Evolutionary conservation across 2,888 invertebrate genomes (phyloP), one percentile per base, ranked within the genome.

Genomic region (Odontocerum albicorne): DNA sequence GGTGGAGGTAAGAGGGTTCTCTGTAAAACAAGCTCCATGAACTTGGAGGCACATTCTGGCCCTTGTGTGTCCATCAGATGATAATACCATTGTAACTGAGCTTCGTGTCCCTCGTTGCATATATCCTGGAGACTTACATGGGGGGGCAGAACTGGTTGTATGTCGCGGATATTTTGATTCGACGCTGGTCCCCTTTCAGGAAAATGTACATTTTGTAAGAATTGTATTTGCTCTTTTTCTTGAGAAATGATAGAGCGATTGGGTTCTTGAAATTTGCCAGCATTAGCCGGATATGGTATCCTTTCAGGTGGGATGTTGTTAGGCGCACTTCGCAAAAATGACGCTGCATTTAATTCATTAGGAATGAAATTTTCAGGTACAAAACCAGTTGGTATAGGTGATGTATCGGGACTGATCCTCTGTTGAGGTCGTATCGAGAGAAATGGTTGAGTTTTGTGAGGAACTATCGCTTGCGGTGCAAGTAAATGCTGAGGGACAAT

Each of bases 151-250:
- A 83, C 32, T 39, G 62, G 38, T 55, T 56, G 55, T 47, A 55
- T 64, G 65, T 32, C 64, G 59, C 49, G 66, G 65, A 62, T 65
- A 65, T 55, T 60, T 57, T 57, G 50, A 35, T 52, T 46, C 19
- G 55, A 17, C n/a, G 62, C 57, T 20, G 65, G 64, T 12, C 43
- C 45, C 22, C 68, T 67, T 65, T 77, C 75, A 0, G 78, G 77
- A 61, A 79, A 77, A 66, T 82, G 81, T 3, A 81, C 81, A 64
- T 81, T 82, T 61, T 79, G 80, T 49, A 81, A 69, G 66, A 82
- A 82, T 64, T 81, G 81, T 57, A 81, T 79, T 51, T 73, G 66
- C 49, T 77, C 79, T 60, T 79, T 72, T 6, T 76, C 75, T 42
- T 57, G 46, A 33, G 31, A 33, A 16, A 36, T 17, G n/a, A 38